Conservation (phyloP, 2,113 vertebrate species). For the Amphilophus citrinellus region DNA sequence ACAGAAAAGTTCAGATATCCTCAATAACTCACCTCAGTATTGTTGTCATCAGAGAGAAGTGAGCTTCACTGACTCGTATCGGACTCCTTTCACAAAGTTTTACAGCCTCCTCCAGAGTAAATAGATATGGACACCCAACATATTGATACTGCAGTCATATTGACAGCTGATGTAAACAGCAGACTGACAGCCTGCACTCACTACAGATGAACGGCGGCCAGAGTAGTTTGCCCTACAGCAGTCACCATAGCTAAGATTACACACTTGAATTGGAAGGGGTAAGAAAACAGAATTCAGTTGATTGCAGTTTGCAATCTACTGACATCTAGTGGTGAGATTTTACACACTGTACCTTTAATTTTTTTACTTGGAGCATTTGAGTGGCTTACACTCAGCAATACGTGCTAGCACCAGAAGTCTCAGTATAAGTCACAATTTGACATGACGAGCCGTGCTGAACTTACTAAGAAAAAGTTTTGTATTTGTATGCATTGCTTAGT, state of each 20-base stretch:
- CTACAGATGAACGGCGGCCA: not conserved
- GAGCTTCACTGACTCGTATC: not conserved
- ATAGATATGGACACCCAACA: not conserved
- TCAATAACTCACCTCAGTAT: not conserved
- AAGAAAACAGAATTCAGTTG: not conserved
- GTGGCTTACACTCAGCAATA: not conserved
- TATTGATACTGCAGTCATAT: not conserved
- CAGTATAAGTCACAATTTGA: not conserved
- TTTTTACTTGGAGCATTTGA: not conserved
- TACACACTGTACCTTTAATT: not conserved
- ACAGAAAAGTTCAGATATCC: not conserved
- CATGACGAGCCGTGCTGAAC: not conserved
- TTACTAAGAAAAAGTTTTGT: not conserved
- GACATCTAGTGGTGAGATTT: not conserved
- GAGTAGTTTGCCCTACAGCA: not conserved
- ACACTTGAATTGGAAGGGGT: not conserved
- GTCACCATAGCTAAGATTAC: not conserved
- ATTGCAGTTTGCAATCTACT: not conserved
- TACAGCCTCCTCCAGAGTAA: not conserved
- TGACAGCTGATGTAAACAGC: conserved; percentile 10
- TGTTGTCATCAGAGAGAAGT: not conserved
- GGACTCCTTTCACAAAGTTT: not conserved
- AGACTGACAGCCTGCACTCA: not conserved
- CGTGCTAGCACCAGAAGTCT: not conserved
- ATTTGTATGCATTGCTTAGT: not conserved